These are phyloP conservation scores for Setophaga coronata DNA, from an alignment of 2,113 vertebrate species.

Conservation along the genomic window DNA sequence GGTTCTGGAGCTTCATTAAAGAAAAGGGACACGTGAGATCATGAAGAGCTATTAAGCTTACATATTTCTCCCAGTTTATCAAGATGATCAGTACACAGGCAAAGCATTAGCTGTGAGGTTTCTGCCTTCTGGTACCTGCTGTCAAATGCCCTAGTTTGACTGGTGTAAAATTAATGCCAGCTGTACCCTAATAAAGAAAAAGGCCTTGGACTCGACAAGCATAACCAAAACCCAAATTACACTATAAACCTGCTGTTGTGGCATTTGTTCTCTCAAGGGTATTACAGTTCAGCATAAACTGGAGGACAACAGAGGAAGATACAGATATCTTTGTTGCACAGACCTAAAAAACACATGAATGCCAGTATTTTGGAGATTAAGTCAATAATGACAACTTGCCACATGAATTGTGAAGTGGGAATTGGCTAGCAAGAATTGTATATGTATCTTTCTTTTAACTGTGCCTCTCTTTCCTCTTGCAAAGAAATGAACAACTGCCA, in stretches of 20 bases:
- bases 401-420: background rate
- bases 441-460: background rate
- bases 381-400: background rate
- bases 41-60: background rate
- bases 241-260: background rate
- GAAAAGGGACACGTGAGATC: background rate
- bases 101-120: background rate
- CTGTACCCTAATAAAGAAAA: constrained; percentile 26
- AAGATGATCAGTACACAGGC: background rate
- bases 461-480: background rate
- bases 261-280: constrained; percentile 26
- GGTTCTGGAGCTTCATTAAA: background rate
- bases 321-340: background rate
- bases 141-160: constrained; percentile 30
- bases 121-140: constrained; percentile 36
- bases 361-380: background rate
- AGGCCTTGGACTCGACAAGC: background rate
- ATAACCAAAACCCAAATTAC: background rate
- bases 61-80: background rate
- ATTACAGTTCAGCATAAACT: background rate
- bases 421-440: background rate
- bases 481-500: constrained; percentile 23
- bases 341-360: background rate
- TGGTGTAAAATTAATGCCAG: constrained; percentile 1
- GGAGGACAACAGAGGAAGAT: background rate